Conservation (phyloP, 2,797 vertebrate species). For the Aphelocoma californica region DNA sequence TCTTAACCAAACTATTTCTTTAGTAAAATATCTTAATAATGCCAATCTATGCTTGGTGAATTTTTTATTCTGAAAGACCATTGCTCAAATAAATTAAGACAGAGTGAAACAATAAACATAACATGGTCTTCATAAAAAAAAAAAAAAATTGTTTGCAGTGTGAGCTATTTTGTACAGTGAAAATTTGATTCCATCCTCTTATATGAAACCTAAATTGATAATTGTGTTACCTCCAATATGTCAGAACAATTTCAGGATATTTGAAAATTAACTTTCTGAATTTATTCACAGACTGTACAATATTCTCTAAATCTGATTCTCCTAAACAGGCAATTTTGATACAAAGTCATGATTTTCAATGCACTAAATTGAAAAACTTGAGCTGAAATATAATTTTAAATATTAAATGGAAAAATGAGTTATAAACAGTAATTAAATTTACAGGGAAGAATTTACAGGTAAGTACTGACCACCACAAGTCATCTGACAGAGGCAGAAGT, state of each 20-base stretch:
- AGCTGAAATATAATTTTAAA: background rate
- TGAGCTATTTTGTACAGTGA: background rate
- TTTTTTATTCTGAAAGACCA: background rate
- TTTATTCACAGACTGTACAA: background rate
- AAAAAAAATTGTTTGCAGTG: background rate
- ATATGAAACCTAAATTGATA: background rate
- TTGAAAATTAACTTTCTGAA: background rate
- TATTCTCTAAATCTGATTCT: background rate
- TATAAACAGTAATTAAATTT: background rate
- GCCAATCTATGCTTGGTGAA: background rate
- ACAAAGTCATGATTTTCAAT: background rate
- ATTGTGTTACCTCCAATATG: background rate
- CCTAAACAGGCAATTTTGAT: background rate
- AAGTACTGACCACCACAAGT: background rate
- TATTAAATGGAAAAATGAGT: background rate
- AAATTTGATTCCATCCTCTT: background rate
- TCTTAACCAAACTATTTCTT: background rate
- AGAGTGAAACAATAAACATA: background rate
- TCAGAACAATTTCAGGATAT: background rate
- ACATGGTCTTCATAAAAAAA: background rate
- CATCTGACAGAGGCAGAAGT: background rate
- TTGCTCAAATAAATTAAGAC: background rate
- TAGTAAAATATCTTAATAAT: background rate
- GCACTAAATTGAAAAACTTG: background rate
- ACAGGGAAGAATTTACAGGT: background rate